Conservation (phyloP, 2,113 vertebrate genomes). For the Polypterus bichir region DNA sequence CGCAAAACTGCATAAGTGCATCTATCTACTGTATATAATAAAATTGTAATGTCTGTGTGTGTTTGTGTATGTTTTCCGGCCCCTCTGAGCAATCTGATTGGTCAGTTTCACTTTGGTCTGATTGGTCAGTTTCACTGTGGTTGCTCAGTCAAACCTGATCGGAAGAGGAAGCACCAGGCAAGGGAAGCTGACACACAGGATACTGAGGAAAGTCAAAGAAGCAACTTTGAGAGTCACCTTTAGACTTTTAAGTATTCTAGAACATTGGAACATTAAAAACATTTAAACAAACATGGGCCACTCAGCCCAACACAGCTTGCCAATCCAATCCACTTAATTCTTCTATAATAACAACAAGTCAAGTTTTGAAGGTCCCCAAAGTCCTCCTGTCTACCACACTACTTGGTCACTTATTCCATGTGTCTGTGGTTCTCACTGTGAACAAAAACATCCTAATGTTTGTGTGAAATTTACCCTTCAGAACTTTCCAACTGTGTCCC, state of each 20-base stretch:
- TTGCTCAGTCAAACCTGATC: constrained; percentile 11
- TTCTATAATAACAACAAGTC: not conserved
- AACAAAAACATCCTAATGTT: not conserved
- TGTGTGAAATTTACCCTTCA: too few relatives aligned
- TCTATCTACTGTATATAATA: too few relatives aligned
- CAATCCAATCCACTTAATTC: not conserved
- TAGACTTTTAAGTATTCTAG: not conserved
- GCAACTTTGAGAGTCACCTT: not conserved
- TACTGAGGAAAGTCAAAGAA: not conserved
- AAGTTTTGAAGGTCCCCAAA: too few relatives aligned
- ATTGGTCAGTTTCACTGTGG: not conserved
- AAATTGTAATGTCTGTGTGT: too few relatives aligned
- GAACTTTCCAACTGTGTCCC: too few relatives aligned
- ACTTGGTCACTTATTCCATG: not conserved
- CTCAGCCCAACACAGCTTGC: not conserved
- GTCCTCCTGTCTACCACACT: not conserved
- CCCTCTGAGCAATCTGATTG: too few relatives aligned
- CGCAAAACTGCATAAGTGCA: too few relatives aligned
- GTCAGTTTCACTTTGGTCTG: not conserved
- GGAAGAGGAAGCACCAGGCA: constrained; percentile 10
- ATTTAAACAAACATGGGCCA: not conserved
- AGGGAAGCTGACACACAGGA: not conserved
- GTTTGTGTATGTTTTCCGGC: too few relatives aligned
- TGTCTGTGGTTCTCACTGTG: not conserved
- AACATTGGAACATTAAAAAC: not conserved